Conservation (phyloP, 2,888 invertebrate species). For the Elegia similella region DNA sequence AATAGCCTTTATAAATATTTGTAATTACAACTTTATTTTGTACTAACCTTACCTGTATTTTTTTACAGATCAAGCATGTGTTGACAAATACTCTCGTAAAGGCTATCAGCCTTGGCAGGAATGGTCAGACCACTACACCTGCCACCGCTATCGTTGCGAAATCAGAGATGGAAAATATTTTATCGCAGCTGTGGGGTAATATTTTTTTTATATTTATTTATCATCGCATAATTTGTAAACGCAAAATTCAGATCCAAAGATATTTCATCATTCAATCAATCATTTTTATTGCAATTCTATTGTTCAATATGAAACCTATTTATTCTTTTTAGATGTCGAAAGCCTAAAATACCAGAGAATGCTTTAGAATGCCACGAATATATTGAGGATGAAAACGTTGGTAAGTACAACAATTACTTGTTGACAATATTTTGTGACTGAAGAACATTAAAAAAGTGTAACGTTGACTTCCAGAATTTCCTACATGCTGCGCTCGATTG, state of each 20-base stretch:
- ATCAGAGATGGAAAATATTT: conserved; percentile 76
- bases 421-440: neutral
- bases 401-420: conserved; percentile 44
- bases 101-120: conserved; percentile 78
- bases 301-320: neutral
- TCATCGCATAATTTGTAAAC: too few species aligned
- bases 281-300: neutral
- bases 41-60: neutral
- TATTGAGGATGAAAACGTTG: conserved; percentile 76
- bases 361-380: conserved; percentile 76
- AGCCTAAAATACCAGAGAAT: conserved; percentile 76
- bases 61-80: conserved; percentile 70
- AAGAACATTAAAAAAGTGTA: neutral
- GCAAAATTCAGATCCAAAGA: too few species aligned
- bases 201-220: too few species aligned
- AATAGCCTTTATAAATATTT: too few species aligned
- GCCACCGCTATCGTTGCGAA: conserved; percentile 72
- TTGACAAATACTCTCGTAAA: conserved; percentile 77
- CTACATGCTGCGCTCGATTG: conserved; percentile 71
- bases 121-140: conserved; percentile 77
- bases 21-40: neutral
- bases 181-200: conserved; percentile 74
- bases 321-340: conserved; percentile 59
- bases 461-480: conserved; percentile 53
- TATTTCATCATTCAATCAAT: too few species aligned